Conservation (phyloP, 1,140 invertebrate species). For the Mactra quadrangularis region DNA sequence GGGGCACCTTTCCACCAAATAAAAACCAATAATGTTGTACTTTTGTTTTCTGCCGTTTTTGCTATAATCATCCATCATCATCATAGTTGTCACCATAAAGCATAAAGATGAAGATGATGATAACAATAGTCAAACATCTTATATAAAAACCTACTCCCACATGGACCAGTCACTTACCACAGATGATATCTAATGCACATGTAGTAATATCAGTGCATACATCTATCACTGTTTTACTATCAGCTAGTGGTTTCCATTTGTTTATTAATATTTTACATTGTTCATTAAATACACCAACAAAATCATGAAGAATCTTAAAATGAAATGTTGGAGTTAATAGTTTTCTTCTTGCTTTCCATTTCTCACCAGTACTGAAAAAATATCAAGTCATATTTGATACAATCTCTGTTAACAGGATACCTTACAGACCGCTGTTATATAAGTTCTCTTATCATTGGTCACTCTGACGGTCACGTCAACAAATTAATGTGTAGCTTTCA, state of each 20-base stretch:
- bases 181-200: conserved; percentile 95
- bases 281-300: conserved; percentile 92
- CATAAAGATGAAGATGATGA: no score
- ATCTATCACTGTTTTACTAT: conserved; percentile 86
- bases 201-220: conserved; percentile 90
- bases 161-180: conserved; percentile 85
- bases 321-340: conserved; percentile 96
- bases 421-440: background rate
- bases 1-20: no score
- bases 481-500: no score
- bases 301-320: conserved; percentile 94
- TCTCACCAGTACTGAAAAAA: conserved; percentile 87
- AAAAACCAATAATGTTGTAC: no score
- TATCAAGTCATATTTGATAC: background rate
- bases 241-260: conserved; percentile 87
- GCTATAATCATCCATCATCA: no score
- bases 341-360: conserved; percentile 92
- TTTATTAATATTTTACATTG: conserved; percentile 88
- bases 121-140: no score
- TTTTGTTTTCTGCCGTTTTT: no score
- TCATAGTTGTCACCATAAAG: no score
- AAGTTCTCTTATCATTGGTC: background rate
- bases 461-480: background rate
- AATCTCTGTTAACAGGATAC: background rate
- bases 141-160: no score